Base-by-base conservation (phyloP, 2,113 vertebrate species). In the Amphilophus citrinellus region DNA sequence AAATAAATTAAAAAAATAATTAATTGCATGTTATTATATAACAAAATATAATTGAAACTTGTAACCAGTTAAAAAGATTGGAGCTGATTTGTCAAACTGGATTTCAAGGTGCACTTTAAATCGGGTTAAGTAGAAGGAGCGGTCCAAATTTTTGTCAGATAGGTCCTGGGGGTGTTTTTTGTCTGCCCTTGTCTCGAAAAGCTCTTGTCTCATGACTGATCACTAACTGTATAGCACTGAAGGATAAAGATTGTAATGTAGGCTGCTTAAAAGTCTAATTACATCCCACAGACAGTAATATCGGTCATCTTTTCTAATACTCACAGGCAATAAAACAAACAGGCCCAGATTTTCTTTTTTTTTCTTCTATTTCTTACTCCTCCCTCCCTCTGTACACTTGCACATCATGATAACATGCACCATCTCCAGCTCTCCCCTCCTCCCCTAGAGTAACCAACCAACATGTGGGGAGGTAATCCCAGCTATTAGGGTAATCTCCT, bases 401-500 rank as follows among this genome's bases (percentile, higher is more conserved):
- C 89, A 93, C 92, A 93, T 93, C 91, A 88, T 88, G 84, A 85
- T 82, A 86, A 92, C 89, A 91, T 85, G 88, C 61, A 84, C 89
- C 80, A 80, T 89, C 85, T 87, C 84, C 80, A 50, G 78, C 79
- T 30, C 86, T 47, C 79, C 88, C 84, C 50, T 87, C 85, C 84
- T 82, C 57, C 90, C 92, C 73, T 68, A 47, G 77, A 79, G 79
- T 89, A 93, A 91, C 91, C 93, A 92, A 94, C 92, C 94, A 95
- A 95, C 96, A 95, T 95, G 95, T 95, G 94, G 93, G 95, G 89
- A 90, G 89, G 89, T 96, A 96, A 96, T 96, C 95, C 94, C 95
- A 89, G 95, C 95, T 96, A 96, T 95, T 96, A 96, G 94, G 94
- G 94, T 96, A 96, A 96, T 96, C 96, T 96, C 94, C 95, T 96